A percentile compares a stretch with the other conserved stretches of the same genome.
Evolutionary conservation across 2,113 vertebrate species (phyloP).

Genomic region (Oreotrochilus melanogaster): DNA sequence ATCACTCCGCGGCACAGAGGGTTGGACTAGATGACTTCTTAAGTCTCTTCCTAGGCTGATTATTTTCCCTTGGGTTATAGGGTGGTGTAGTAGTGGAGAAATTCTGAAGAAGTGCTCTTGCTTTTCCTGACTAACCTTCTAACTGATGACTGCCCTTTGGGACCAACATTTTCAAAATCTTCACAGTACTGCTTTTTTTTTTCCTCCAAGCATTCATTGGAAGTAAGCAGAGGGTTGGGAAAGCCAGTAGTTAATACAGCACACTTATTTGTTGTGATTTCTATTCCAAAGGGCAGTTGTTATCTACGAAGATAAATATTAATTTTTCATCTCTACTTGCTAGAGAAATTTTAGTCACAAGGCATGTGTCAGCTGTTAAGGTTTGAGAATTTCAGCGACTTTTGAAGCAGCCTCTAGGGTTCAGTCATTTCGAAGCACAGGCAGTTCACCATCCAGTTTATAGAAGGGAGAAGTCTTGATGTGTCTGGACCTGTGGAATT

Average conservation of each 20-base stretch:
- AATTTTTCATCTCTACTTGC: neutral
- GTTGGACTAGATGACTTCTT: neutral
- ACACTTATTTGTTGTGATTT: neutral
- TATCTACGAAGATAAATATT: neutral
- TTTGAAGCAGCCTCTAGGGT: neutral
- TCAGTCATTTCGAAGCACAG: neutral
- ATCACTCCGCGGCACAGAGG: fast-evolving
- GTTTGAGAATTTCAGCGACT: neutral
- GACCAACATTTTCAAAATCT: neutral
- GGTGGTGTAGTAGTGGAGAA: neutral
- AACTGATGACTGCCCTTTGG: neutral
- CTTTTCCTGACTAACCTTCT: neutral
- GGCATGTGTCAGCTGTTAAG: neutral
- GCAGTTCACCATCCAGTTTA: neutral
- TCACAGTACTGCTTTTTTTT: neutral
- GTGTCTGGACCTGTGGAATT: slow-evolving; percentile 7
- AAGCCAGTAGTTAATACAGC: neutral
- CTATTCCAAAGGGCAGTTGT: neutral
- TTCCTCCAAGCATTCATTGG: neutral
- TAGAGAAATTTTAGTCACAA: neutral
- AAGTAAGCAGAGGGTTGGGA: neutral
- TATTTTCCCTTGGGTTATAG: neutral
- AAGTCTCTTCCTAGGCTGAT: neutral
- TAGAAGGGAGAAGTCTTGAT: neutral
- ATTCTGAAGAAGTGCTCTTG: neutral